Conservation (phyloP, 2,888 invertebrate species). For the Sphecodes monilicornis region DNA sequence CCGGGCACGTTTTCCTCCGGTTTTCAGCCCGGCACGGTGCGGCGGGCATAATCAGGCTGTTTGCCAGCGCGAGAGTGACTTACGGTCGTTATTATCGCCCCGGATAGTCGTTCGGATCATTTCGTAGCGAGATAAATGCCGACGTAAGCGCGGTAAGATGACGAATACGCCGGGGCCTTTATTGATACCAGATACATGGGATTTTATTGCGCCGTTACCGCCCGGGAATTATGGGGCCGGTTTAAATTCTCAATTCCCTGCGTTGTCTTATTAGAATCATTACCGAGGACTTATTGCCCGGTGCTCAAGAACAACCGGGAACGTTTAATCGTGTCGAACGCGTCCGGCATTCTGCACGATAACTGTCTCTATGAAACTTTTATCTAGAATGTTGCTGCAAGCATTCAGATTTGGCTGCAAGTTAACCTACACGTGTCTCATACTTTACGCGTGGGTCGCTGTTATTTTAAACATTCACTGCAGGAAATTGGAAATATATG, state of each 20-base stretch:
- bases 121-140: slow-evolving; percentile 34
- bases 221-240: slow-evolving; percentile 32
- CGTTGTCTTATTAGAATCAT: slow-evolving; percentile 42
- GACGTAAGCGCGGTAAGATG: slow-evolving; percentile 20
- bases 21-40: neutral
- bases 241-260: slow-evolving; percentile 47
- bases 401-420: neutral
- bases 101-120: slow-evolving; percentile 23
- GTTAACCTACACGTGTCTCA: neutral
- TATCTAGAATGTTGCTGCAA: no score
- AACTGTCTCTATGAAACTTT: neutral
- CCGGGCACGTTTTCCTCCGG: slow-evolving; percentile 19
- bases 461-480: neutral
- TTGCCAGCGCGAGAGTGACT: slow-evolving; percentile 45
- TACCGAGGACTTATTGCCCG: slow-evolving; percentile 36
- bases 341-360: neutral
- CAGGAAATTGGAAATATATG: neutral
- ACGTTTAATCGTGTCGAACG: neutral
- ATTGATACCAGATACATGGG: slow-evolving; percentile 50
- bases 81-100: slow-evolving; percentile 46
- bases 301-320: neutral
- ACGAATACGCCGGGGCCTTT: slow-evolving; percentile 40
- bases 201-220: slow-evolving; percentile 47
- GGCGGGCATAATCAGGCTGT: slow-evolving; percentile 34
- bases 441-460: neutral